These are phyloP conservation scores for Pogoniulus pusillus DNA, from an alignment of 2,797 vertebrate genomes.

Conservation along the genomic window DNA sequence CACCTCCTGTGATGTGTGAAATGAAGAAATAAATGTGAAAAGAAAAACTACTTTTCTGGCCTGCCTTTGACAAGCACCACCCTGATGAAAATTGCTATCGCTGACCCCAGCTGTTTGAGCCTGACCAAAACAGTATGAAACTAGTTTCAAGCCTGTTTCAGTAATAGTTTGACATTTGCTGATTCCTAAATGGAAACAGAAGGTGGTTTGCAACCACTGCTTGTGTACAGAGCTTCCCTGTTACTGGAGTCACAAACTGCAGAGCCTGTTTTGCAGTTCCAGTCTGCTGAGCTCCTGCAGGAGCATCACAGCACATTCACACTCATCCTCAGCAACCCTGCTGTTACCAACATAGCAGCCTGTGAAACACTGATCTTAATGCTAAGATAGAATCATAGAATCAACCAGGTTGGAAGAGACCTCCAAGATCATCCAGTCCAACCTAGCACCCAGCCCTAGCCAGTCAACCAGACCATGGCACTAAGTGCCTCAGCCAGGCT, in stretches of 20 bases:
- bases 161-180: background rate
- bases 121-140: background rate
- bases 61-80: background rate
- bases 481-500: too few species aligned
- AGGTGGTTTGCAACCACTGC: background rate
- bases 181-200: conserved; percentile 4
- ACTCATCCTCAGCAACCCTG: background rate
- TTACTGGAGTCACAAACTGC: background rate
- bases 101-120: background rate
- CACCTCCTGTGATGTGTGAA: background rate
- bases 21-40: conserved; percentile 11
- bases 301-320: background rate
- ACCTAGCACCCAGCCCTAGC: too few species aligned
- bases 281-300: background rate
- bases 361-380: background rate
- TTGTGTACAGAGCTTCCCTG: background rate
- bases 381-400: background rate
- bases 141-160: background rate
- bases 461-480: too few species aligned
- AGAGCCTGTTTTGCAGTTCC: background rate
- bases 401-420: too few species aligned
- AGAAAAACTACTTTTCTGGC: background rate
- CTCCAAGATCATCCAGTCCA: too few species aligned
- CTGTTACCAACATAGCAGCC: background rate
- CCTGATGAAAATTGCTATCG: background rate